A percentile compares a stretch with the other conserved stretches of the same genome.
Evolutionary conservation across 2,888 invertebrate genomes (phyloP).

Genomic region (Eilema caniola): DNA sequence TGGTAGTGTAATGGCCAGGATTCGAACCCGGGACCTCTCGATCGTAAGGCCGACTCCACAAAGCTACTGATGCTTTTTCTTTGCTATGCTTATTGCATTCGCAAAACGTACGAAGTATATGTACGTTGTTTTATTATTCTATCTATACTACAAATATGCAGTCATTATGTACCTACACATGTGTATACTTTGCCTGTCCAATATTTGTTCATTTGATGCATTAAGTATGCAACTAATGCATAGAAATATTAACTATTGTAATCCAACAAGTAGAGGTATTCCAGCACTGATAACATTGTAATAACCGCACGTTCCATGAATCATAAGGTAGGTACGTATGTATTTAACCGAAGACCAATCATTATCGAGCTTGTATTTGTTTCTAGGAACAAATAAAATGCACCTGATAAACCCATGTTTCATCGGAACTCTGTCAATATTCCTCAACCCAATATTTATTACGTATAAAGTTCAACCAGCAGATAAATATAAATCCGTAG

Average conservation of each 20-base stretch:
- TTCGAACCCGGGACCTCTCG: too few relatives aligned
- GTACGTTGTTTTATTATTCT: not conserved
- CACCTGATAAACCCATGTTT: conserved; percentile 28
- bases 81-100: too few relatives aligned
- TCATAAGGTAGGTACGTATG: conserved; percentile 28
- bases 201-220: not conserved
- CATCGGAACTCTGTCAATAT: conserved; percentile 19
- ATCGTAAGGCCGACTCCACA: too few relatives aligned
- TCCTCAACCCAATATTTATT: conserved; percentile 19
- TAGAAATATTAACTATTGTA: conserved; percentile 31
- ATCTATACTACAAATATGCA: not conserved
- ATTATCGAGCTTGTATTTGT: conserved; percentile 31
- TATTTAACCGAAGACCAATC: conserved; percentile 23
- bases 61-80: too few relatives aligned
- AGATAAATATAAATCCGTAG: conserved; percentile 1
- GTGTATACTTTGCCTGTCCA: not conserved
- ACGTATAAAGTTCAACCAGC: conserved; percentile 9
- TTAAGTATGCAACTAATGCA: conserved; percentile 13
- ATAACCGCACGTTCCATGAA: conserved; percentile 36
- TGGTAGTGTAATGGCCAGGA: too few relatives aligned
- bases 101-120: not conserved
- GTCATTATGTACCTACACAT: not conserved
- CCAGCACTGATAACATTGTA: conserved; percentile 33
- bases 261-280: conserved; percentile 34
- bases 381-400: conserved; percentile 37